Percentiles rank a stretch among this genome's conserved stretches.
Conservation (phyloP, 2,113 vertebrate species). For the Notarius quadriscutis region DNA sequence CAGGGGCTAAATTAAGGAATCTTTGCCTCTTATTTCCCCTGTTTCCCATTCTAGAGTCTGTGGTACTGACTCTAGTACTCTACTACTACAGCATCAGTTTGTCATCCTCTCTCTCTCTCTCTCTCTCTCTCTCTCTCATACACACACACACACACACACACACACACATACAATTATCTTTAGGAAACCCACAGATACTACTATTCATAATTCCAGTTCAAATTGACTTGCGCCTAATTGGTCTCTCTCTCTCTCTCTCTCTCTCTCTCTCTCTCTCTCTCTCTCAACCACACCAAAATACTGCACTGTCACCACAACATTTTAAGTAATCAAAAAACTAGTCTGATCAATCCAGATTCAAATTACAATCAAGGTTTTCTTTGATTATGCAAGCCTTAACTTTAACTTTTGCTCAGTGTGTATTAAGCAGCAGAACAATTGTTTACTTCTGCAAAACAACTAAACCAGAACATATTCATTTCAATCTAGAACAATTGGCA, state of each 20-base stretch:
- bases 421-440: neutral
- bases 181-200: neutral
- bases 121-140: neutral
- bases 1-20: neutral
- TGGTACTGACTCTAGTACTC: neutral
- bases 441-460: constrained; percentile 66
- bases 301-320: neutral
- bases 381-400: neutral
- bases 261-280: neutral
- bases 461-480: constrained; percentile 64
- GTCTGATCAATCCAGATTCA: neutral
- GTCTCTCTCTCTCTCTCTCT: neutral
- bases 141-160: neutral
- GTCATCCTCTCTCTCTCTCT: neutral
- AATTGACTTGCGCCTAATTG: neutral
- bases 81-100: neutral
- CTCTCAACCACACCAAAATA: neutral
- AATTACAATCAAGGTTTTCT: neutral
- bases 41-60: neutral
- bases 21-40: neutral
- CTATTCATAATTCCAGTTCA: neutral
- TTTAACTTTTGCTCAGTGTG: neutral
- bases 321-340: neutral
- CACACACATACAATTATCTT: neutral
- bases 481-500: constrained; percentile 66